Base-by-base conservation (phyloP, 2,113 vertebrate genomes). In the Bungarus multicinctus region DNA sequence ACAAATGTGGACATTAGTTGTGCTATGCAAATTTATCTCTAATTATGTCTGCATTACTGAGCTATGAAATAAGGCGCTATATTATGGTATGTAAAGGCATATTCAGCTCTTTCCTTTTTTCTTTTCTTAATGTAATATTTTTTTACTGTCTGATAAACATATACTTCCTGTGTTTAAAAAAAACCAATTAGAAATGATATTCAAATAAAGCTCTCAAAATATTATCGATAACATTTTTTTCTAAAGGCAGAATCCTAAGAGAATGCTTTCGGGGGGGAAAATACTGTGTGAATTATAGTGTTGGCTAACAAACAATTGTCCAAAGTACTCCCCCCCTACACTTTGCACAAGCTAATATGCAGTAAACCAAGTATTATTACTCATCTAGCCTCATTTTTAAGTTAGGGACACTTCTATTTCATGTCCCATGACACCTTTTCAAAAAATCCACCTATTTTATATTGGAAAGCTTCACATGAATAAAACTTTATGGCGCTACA, bases 401-500 rank as follows among this genome's bases (percentile, higher is more conserved):
- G 96, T 98, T 97, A 96, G 91, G 97, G 97, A 96, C 95, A 96
- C 96, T 97, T 98, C 97, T 96, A 98, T 96, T 97, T 97, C 97
- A 97, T 93, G 97, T 98, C 97, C 97, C 97, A 96, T 96, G 97
- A 98, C 97, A 98, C 97, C 96, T 97, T 98, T 97, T 97, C 97
- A 97, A 97, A 98, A 98, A 98, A 98, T 97, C 98, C 98, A 98
- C 97, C 98, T 97, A 98, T 97, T 97, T 98, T 97, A 97, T 98
- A 98, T 97, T 97, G 97, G 98, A 98, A 98, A 98, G 97, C 97
- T 97, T 97, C 97, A 97, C 97, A 97, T 98, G 98, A 98, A 98
- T 98, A 98, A 98, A 98, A 98, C 97, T 98, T 98, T 98, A 98
- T 93, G 96, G 98, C 97, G 97, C 97, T 97, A 97, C 96, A 98